Evolutionary conservation across 2,113 vertebrate genomes (phyloP).

Genomic region (Mystacornis crossleyi): DNA sequence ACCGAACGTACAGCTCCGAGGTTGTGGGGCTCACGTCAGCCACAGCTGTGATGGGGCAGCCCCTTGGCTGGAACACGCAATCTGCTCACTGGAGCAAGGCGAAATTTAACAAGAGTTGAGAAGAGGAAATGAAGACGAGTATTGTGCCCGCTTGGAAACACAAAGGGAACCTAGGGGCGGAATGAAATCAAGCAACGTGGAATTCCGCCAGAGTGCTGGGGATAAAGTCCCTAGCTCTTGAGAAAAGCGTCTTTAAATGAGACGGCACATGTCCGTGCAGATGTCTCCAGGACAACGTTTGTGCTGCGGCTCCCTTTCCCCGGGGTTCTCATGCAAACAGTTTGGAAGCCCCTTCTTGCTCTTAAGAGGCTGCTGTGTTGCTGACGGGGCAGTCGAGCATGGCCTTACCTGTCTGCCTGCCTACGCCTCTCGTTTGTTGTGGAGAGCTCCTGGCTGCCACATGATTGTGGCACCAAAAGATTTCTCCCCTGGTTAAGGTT

Average conservation of each 20-base stretch:
- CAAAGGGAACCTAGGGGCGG: not conserved
- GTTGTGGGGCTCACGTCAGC: not conserved
- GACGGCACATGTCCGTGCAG: not conserved
- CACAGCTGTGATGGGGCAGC: not conserved
- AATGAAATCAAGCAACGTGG: not conserved
- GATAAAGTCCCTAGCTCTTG: not conserved
- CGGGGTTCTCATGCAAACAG: not conserved
- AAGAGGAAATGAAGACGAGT: not conserved
- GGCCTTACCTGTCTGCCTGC: not conserved
- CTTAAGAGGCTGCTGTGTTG: not conserved
- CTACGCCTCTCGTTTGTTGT: not conserved
- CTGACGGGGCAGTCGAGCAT: not conserved
- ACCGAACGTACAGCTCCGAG: rapidly evolving
- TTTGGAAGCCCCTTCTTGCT: not conserved
- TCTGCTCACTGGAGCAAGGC: not conserved
- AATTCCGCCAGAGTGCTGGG: not conserved
- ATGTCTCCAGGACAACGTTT: not conserved
- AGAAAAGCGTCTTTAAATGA: not conserved
- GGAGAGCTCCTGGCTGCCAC: not conserved
- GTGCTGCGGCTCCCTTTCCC: not conserved
- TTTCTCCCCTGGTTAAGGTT: not conserved
- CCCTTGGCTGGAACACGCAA: not conserved
- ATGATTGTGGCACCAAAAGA: not conserved
- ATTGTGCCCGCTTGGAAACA: not conserved
- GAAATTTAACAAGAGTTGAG: not conserved